A percentile compares a stretch with the other conserved stretches of the same genome.
phyloP scores from a whole-genome alignment of 2,888 invertebrate species.

The Lamellibrachia columna region DNA sequence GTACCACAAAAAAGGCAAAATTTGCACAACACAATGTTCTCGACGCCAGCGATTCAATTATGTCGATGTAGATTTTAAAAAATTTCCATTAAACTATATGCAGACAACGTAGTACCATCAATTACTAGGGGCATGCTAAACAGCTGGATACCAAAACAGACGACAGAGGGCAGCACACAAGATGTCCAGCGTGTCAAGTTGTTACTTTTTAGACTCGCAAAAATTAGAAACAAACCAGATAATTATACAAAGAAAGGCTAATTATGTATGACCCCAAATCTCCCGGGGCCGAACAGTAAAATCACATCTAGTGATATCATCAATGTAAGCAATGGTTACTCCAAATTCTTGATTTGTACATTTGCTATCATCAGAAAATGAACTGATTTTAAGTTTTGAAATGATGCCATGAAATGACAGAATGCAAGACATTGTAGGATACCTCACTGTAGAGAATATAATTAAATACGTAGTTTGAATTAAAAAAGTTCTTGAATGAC shows the following conservation, averaged over 20 bases:
- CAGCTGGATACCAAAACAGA: neutral
- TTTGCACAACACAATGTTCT: neutral
- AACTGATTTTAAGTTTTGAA: neutral
- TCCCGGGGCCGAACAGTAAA: neutral
- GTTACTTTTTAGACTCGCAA: neutral
- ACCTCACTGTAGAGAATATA: neutral
- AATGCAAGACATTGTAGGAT: neutral
- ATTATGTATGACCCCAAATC: neutral
- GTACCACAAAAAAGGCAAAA: too few relatives aligned
- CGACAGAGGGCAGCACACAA: neutral
- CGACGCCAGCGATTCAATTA: neutral
- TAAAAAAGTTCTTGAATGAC: too few relatives aligned
- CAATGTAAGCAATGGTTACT: neutral
- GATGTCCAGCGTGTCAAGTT: neutral
- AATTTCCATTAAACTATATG: neutral
- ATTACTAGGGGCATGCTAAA: neutral
- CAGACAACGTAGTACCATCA: conserved; percentile 3
- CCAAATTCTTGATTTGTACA: neutral
- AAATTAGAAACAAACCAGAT: neutral
- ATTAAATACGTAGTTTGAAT: neutral
- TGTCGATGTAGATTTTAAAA: too few relatives aligned
- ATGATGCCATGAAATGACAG: neutral
- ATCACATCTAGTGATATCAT: neutral
- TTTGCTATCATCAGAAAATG: neutral
- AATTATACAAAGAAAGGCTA: neutral